Evolutionary conservation across 1,140 invertebrate genomes (phyloP).

Genomic region (Neuroterus valhalla): DNA sequence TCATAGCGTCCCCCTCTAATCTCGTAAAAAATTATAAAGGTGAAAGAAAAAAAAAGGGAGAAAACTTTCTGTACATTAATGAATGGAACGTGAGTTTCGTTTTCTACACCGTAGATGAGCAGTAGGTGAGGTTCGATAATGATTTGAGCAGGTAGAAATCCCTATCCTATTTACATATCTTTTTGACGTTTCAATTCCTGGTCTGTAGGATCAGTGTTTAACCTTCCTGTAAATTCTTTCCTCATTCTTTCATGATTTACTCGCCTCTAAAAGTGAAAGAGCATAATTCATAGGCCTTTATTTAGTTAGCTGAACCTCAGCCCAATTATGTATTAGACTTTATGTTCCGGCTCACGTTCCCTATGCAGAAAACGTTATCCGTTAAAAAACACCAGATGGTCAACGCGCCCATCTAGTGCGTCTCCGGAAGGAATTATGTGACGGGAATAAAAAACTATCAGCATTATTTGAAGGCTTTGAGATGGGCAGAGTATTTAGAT

Average conservation of each 20-base stretch:
- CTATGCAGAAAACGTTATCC: conserved; percentile 3
- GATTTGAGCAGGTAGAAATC: background rate
- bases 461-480: background rate
- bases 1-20: too few species aligned
- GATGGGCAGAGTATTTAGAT: too few species aligned
- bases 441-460: background rate
- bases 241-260: background rate
- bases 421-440: conserved; percentile 6
- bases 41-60: too few species aligned
- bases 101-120: too few species aligned
- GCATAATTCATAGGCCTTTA: conserved; percentile 1
- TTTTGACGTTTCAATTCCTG: background rate
- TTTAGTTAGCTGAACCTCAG: background rate
- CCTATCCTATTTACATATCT: background rate
- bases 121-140: too few species aligned
- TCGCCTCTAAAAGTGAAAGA: conserved; percentile 9
- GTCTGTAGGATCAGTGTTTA: background rate
- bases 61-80: too few species aligned
- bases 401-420: background rate
- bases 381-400: conserved; percentile 9
- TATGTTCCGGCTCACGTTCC: background rate
- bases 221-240: background rate
- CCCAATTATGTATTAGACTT: background rate
- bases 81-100: too few species aligned
- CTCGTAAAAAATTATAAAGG: too few species aligned